These are phyloP conservation scores for Gryllus bimaculatus DNA, from an alignment of 1,140 invertebrate species.

Conservation along the genomic window DNA sequence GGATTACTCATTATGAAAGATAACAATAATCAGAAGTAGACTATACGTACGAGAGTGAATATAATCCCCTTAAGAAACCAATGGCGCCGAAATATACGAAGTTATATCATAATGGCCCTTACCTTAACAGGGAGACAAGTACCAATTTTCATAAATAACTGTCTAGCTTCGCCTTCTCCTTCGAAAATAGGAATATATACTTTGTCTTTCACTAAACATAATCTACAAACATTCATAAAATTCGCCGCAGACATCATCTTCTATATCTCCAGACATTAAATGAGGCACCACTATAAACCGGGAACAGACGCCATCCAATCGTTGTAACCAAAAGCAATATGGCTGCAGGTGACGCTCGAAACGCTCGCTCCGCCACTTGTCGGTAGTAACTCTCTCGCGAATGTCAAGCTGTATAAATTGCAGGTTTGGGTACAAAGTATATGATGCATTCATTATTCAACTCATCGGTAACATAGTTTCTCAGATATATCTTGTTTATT, in stretches of 20 bases:
- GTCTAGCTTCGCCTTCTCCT: constrained; percentile 42
- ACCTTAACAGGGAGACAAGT: constrained; percentile 51
- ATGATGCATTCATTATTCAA: too few relatives aligned
- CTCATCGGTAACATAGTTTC: too few relatives aligned
- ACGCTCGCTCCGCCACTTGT: too few relatives aligned
- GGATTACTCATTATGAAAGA: too few relatives aligned
- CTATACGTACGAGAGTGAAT: not conserved
- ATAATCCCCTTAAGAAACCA: not conserved
- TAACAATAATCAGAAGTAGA: not conserved
- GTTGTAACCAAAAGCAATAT: too few relatives aligned
- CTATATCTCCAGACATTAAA: constrained; percentile 7
- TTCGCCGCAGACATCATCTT: constrained; percentile 38
- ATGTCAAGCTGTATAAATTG: too few relatives aligned
- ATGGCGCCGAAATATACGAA: not conserved
- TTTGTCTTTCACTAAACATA: constrained; percentile 48
- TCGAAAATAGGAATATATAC: constrained; percentile 47
- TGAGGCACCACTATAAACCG: not conserved
- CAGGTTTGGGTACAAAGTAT: too few relatives aligned
- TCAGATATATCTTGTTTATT: too few relatives aligned
- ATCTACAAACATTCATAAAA: constrained; percentile 44
- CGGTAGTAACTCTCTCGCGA: too few relatives aligned
- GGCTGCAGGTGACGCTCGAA: too few relatives aligned
- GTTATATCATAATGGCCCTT: constrained; percentile 30
- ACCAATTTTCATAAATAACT: constrained; percentile 47
- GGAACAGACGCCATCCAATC: not conserved